These are phyloP conservation scores for Corythornis vintsioides DNA, from an alignment of 2,113 vertebrate genomes.

Conservation along the genomic window DNA sequence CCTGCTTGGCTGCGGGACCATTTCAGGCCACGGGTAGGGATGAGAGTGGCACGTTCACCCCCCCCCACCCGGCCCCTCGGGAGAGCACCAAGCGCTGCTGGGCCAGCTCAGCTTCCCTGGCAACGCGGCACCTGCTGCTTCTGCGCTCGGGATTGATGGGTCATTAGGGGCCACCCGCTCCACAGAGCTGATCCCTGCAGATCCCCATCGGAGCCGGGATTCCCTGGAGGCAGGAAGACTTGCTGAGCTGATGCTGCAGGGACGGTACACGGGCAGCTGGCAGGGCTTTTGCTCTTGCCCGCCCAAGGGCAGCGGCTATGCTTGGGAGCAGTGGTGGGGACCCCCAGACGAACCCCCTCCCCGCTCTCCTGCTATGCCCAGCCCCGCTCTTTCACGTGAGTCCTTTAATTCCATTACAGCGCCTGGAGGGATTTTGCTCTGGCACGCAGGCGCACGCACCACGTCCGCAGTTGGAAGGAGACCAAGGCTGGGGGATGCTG, in stretches of 20 bases:
- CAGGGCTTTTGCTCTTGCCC: not conserved
- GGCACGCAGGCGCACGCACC: not conserved
- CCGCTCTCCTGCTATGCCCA: not conserved
- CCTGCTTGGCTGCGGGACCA: accelerated
- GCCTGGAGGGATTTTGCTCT: conserved; percentile 16
- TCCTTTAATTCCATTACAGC: not conserved
- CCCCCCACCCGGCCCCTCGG: accelerated
- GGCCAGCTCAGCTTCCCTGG: not conserved
- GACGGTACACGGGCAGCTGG: not conserved
- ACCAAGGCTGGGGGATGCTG: conserved; percentile 32
- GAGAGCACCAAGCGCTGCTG: accelerated
- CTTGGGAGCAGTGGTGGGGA: not conserved
- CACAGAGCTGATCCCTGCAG: not conserved
- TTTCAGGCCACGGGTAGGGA: not conserved
- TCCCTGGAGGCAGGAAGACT: not conserved
- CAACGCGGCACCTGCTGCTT: not conserved
- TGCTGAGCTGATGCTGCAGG: not conserved
- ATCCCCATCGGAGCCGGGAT: not conserved
- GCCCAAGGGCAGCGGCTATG: not conserved
- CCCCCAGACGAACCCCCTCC: accelerated
- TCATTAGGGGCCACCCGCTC: not conserved
- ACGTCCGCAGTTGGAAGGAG: not conserved
- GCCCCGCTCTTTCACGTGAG: not conserved
- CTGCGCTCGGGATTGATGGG: not conserved
- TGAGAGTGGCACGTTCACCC: accelerated